Evolutionary conservation across 2,888 invertebrate species (phyloP).

Genomic region (Oxytorus armatus): DNA sequence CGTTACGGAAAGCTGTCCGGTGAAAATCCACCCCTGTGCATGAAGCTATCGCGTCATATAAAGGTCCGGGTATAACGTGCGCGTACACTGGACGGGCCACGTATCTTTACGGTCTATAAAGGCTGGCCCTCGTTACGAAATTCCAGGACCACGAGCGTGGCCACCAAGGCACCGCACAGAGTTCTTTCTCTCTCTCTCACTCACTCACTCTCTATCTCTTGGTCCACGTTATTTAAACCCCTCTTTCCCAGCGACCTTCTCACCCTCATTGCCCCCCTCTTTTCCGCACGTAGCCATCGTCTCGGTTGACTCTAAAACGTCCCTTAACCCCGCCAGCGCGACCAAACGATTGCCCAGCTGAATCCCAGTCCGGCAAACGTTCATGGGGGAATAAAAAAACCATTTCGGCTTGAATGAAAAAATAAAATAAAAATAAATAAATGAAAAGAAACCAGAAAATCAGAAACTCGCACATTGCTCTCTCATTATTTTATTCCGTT

Average conservation of each 20-base stretch:
- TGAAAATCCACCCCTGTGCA: conserved; percentile 22
- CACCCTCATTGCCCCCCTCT: conserved; percentile 46
- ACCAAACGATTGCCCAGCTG: conserved; percentile 39
- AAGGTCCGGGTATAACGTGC: conserved; percentile 24
- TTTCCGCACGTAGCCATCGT: conserved; percentile 41
- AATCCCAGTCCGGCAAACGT: conserved; percentile 40
- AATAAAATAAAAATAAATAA: conserved; percentile 16
- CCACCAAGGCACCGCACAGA: conserved; percentile 83
- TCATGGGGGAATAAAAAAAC: conserved; percentile 29
- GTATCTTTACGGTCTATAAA: conserved; percentile 84
- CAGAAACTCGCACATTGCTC: too few relatives aligned
- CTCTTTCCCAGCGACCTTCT: conserved; percentile 66
- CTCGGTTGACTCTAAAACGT: conserved; percentile 60
- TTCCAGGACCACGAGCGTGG: conserved; percentile 82
- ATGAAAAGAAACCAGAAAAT: not conserved
- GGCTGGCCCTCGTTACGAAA: conserved; percentile 83
- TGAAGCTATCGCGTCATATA: conserved; percentile 55
- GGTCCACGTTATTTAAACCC: conserved; percentile 59
- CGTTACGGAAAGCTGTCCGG: conserved; percentile 29
- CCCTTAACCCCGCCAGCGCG: conserved; percentile 53
- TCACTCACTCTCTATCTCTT: conserved; percentile 22
- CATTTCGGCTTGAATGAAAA: conserved; percentile 28
- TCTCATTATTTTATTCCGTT: too few relatives aligned
- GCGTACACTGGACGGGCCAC: conserved; percentile 82
- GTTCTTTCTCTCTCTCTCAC: conserved; percentile 35